Base-by-base conservation (phyloP, 2,113 vertebrate species). In the Rostratula benghalensis region DNA sequence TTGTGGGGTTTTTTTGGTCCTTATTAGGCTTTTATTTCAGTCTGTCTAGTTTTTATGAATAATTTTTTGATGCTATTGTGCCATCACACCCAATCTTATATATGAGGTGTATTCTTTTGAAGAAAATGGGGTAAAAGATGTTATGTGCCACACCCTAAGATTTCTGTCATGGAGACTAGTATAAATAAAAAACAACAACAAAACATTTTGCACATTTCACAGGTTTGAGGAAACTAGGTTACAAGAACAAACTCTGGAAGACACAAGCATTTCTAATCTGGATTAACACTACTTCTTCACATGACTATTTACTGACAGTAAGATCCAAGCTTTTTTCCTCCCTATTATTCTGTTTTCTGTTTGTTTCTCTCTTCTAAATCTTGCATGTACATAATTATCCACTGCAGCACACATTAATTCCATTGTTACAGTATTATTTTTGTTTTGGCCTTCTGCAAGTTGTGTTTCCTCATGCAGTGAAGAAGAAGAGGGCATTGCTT, bases 301-400 rank as follows among this genome's bases (percentile, higher is more conserved):
- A 0, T n/a, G 23, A 6, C 24, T 69, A 6, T 76, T 91, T 83
- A 35, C 46, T 57, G 35, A 7, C 41, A 77, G 25, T 68, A 54
- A 83, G 6, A 46, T 73, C 13, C 53, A 39, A 35, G 27, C 1
- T 0, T 2, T 33, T 45, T 9, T 51, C 41, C 1, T 7, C 14
- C 17, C 37, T 39, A 2, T 43, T 73, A 30, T 60, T 87, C 18
- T 13, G 7, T 61, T 90, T 41, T 73, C 20, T 54, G 2, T 76
- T 79, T 86, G 23, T 64, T 79, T 87, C 39, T 87, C 27, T 53
- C 13, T 56, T 87, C 24, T 27, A 70, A 74, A 45, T 77, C 68
- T 81, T 21, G 3, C 22, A 65, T 1, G 0, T 64, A 56, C 1
- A 1, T 88, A 60, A 45, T 73, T 80, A n/a, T 37, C 17, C 7